A percentile compares a stretch with the other conserved stretches of the same genome.
These are phyloP conservation scores for Planiliza haematocheilus DNA, from an alignment of 2,113 vertebrate species.

Conservation along the genomic window DNA sequence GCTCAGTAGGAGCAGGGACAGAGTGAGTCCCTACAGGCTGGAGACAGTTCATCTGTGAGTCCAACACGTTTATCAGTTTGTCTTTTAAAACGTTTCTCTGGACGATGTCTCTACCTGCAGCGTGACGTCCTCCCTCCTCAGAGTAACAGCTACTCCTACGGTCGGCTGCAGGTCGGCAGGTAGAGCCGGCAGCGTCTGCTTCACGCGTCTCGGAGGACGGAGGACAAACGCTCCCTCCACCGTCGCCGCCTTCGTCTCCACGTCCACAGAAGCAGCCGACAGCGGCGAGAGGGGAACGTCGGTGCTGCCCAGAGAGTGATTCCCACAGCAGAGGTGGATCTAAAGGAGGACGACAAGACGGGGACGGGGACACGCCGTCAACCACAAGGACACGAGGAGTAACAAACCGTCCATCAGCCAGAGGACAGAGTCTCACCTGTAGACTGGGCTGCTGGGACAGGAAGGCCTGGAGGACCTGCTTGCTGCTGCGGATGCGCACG, in stretches of 20 bases:
- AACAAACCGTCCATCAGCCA: too few relatives aligned
- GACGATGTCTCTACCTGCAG: conserved; percentile 29
- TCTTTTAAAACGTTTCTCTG: too few relatives aligned
- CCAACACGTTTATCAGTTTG: background rate
- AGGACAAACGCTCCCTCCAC: conserved; percentile 91
- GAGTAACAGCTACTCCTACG: conserved; percentile 88
- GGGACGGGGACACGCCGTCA: too few relatives aligned
- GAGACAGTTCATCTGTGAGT: background rate
- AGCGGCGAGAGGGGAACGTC: conserved; percentile 87
- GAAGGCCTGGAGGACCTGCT: conserved; percentile 86
- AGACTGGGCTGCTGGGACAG: conserved; percentile 86
- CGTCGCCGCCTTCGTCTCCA: conserved; percentile 81
- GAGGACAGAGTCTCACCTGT: conserved; percentile 86
- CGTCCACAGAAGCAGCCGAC: conserved; percentile 79
- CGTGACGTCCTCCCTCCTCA: conserved; percentile 87
- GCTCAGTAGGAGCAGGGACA: too few relatives aligned
- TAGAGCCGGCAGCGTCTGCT: conserved; percentile 77
- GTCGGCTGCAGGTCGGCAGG: conserved; percentile 89
- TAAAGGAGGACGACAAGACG: conserved; percentile 64
- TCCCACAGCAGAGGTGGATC: conserved; percentile 96
- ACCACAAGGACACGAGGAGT: too few relatives aligned
- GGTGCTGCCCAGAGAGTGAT: conserved; percentile 90
- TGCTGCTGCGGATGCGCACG: conserved; percentile 90
- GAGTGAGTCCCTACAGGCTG: conserved; percentile 74
- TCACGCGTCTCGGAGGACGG: conserved; percentile 84